phyloP scores from a whole-genome alignment of 2,888 invertebrate species.

The Pseudanteris insignis region DNA sequence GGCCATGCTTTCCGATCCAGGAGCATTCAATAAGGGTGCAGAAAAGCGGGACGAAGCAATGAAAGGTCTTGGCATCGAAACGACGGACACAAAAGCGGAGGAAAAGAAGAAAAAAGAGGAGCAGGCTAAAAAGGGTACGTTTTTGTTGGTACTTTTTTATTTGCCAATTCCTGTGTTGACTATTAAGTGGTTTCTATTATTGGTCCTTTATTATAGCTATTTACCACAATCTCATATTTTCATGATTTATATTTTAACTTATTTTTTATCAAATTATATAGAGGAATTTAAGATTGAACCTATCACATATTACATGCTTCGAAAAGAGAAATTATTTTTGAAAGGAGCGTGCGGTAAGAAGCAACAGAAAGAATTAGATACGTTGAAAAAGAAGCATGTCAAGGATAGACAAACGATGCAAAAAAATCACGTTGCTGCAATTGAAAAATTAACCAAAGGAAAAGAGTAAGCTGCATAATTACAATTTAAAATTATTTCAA shows the following conservation, averaged over 20 bases:
- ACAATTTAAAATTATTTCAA: no score
- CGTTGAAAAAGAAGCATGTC: constrained; percentile 71
- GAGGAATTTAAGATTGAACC: constrained; percentile 61
- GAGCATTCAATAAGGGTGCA: constrained; percentile 76
- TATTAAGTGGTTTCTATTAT: no score
- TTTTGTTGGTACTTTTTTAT: not conserved
- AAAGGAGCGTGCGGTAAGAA: constrained; percentile 70
- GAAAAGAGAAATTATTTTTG: constrained; percentile 68
- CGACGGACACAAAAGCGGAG: constrained; percentile 64
- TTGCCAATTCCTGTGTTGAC: not conserved
- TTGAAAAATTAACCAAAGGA: constrained; percentile 71
- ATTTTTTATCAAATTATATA: constrained; percentile 22
- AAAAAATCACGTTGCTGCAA: constrained; percentile 69
- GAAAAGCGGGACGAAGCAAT: constrained; percentile 74
- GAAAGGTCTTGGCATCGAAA: constrained; percentile 76
- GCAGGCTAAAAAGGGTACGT: constrained; percentile 57
- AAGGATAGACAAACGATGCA: constrained; percentile 73
- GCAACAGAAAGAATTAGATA: constrained; percentile 72
- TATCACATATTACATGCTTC: constrained; percentile 68
- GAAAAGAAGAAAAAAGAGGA: constrained; percentile 63
- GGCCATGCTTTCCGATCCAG: constrained; percentile 95
- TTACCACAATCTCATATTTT: no score
- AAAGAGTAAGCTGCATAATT: constrained; percentile 72
- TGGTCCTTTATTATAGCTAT: no score
- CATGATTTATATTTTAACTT: no score